Evolutionary conservation across 2,888 invertebrate genomes (phyloP).

Genomic region (Drosophila tripunctata): DNA sequence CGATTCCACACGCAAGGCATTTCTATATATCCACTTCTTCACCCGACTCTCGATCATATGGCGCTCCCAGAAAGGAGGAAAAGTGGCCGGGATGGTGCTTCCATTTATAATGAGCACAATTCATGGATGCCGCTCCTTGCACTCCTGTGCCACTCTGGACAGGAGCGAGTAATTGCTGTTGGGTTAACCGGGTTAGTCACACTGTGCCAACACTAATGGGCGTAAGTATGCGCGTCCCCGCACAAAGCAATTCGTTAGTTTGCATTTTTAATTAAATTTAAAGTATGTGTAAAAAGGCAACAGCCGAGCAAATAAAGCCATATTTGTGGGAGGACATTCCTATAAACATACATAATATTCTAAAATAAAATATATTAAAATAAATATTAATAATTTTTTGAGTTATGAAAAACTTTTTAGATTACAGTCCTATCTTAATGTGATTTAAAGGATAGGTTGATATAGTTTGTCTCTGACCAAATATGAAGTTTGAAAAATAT

Average conservation of each 20-base stretch:
- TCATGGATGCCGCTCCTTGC: conserved; percentile 40
- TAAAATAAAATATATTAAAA: neutral
- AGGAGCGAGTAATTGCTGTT: conserved; percentile 17
- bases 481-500: too few relatives aligned
- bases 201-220: conserved; percentile 18
- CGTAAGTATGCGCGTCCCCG: neutral
- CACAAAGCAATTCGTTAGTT: conserved; percentile 2
- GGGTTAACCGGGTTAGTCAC: neutral
- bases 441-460: too few relatives aligned
- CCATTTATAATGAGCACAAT: conserved; percentile 49
- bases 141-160: conserved; percentile 6
- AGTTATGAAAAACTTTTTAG: too few relatives aligned
- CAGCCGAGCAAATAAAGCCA: too few relatives aligned
- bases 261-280: conserved; percentile 5
- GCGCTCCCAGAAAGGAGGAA: conserved; percentile 52
- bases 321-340: neutral
- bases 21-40: conserved; percentile 44
- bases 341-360: neutral
- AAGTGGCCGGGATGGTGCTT: neutral
- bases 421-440: too few relatives aligned
- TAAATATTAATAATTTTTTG: too few relatives aligned
- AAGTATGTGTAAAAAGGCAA: neutral
- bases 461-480: too few relatives aligned
- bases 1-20: conserved; percentile 59
- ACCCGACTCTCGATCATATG: conserved; percentile 17